Evolutionary conservation across 2,797 vertebrate genomes (phyloP), one percentile per base, ranked within the genome.

Genomic region (Manis crassicaudata): DNA sequence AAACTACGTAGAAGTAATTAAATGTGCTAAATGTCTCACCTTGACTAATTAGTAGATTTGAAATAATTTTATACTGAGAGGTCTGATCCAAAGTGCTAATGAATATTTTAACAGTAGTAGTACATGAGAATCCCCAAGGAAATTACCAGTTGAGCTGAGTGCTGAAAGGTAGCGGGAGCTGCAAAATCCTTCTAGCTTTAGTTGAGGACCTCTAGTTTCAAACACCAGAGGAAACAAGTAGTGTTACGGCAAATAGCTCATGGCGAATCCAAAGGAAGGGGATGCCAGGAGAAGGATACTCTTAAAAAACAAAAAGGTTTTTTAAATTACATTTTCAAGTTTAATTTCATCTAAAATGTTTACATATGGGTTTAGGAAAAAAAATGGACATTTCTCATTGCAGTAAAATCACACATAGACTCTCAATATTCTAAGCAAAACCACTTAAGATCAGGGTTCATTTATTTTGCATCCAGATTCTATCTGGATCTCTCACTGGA

Each of bases 21-120:
- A 92, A 83, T 16, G 20, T 94, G 18, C 46, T 87, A 96, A 94
- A 80, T 80, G 17, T 89, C 67, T 95, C 65, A 92, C 29, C 40
- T 95, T 81, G 29, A 62, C 68, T 88, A 94, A 96, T 96, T 90
- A 94, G 68, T 68, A 92, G 46, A 93, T 54, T 73, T 32, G 68
- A 32, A 87, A 86, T 85, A 75, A 92, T 79, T 77, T 93, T 85
- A 73, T 82, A 77, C 25, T 63, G 56, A 94, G 54, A 83, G 17
- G 9, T 73, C 68, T 52, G 77, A 60, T 87, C 95, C 84, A 87
- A 75, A 43, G 76, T 73, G n/a, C 67, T 92, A 92, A 82, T 76
- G 76, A 94, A 43, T 90, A 95, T 92, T 96, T 87, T 88, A 92
- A 85, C 29, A 52, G 29, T 72, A 88, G 27, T 76, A 58, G 43